A percentile compares a stretch with the other conserved stretches of the same genome.
Conservation (phyloP, 2,888 invertebrate species). For the Eristalis tenax region DNA sequence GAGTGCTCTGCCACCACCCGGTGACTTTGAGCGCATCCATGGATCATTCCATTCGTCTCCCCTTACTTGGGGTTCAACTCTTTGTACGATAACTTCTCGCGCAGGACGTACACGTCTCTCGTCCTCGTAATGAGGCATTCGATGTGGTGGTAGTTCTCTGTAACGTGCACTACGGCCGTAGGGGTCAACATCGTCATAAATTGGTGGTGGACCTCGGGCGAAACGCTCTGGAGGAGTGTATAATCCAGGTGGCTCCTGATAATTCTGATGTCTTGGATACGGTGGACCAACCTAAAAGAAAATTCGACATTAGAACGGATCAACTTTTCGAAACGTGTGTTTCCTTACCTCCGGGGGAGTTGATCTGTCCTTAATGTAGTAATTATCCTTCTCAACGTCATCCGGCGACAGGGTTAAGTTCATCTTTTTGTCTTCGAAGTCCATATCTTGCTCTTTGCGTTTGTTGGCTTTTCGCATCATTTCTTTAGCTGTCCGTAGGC, state of each 20-base stretch:
- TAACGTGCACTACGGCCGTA: slow-evolving; percentile 82
- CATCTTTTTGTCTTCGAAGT: slow-evolving; percentile 97
- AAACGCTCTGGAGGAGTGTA: slow-evolving; percentile 80
- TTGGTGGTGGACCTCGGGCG: slow-evolving; percentile 76
- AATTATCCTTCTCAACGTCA: slow-evolving; percentile 88
- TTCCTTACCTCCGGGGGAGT: slow-evolving; percentile 81
- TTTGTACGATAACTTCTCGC: slow-evolving; percentile 89
- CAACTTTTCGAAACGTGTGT: neutral
- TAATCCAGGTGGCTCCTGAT: slow-evolving; percentile 74
- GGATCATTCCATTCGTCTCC: slow-evolving; percentile 98
- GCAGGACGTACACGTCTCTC: slow-evolving; percentile 85
- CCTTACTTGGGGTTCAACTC: slow-evolving; percentile 83
- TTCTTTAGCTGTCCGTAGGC: slow-evolving; percentile 97
- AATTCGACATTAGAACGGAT: neutral
- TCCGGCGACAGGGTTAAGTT: slow-evolving; percentile 89
- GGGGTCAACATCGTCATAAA: slow-evolving; percentile 80
- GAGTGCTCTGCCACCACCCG: slow-evolving; percentile 81
- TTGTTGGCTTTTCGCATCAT: slow-evolving; percentile 94
- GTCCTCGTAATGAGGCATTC: slow-evolving; percentile 84
- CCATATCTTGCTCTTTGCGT: slow-evolving; percentile 96
- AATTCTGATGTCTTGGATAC: slow-evolving; percentile 74
- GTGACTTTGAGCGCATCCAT: slow-evolving; percentile 92
- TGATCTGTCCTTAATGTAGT: slow-evolving; percentile 87
- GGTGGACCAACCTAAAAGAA: slow-evolving; percentile 66
- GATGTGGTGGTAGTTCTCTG: slow-evolving; percentile 83